These are phyloP conservation scores for Podiceps cristatus DNA, from an alignment of 2,113 vertebrate genomes.

Conservation along the genomic window DNA sequence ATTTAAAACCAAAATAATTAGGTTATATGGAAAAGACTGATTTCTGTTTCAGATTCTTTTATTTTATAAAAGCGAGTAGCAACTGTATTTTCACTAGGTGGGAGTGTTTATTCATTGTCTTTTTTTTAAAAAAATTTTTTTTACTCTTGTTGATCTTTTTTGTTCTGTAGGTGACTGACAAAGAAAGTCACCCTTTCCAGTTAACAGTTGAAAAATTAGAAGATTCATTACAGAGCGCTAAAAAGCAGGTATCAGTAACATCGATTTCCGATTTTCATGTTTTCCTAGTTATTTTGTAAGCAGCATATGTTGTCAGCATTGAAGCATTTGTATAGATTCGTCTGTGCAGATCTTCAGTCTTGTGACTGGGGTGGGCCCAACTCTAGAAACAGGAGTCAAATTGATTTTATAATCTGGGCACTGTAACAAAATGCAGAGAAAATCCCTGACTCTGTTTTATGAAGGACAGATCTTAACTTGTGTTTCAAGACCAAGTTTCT, in stretches of 20 bases:
- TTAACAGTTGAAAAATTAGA: constrained; percentile 48
- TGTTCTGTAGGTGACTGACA: background rate
- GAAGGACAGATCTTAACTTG: background rate
- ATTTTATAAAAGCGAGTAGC: background rate
- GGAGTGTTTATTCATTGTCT: background rate
- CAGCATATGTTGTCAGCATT: background rate
- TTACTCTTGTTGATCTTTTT: background rate
- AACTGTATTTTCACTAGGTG: background rate
- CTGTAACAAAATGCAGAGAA: background rate
- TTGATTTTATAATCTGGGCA: background rate
- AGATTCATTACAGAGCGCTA: background rate
- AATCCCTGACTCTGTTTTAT: background rate
- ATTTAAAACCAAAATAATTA: background rate
- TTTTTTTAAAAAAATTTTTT: background rate
- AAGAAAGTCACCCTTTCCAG: constrained; percentile 30
- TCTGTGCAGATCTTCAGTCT: background rate
- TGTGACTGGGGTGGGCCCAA: background rate
- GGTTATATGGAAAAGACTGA: background rate
- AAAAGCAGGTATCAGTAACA: background rate
- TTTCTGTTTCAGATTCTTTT: background rate
- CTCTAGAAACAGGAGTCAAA: background rate
- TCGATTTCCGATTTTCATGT: background rate
- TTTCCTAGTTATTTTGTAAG: background rate
- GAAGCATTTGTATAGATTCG: background rate
- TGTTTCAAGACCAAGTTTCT: background rate